Percentiles rank a stretch among this genome's conserved stretches.
Conservation (phyloP, 2,797 vertebrate species). For the Pelobates cultripes region DNA sequence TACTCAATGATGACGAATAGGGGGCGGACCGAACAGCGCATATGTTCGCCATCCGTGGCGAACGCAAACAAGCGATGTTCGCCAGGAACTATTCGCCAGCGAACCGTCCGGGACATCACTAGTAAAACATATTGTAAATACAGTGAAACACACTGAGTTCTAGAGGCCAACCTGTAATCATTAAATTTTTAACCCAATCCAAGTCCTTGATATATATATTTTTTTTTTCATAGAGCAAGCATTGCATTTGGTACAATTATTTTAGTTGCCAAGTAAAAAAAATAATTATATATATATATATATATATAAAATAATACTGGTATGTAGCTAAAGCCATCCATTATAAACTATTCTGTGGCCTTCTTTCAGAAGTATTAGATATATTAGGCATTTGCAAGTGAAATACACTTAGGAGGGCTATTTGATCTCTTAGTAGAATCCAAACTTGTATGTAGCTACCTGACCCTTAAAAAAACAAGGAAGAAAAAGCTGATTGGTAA, state of each 20-base stretch:
- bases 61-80: too few species aligned
- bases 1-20: too few species aligned
- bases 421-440: slow-evolving; percentile 47
- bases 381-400: slow-evolving; percentile 56
- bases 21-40: too few species aligned
- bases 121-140: too few species aligned
- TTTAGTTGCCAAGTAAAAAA: slow-evolving; percentile 6
- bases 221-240: background rate
- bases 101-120: too few species aligned
- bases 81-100: too few species aligned
- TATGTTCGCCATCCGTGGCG: too few species aligned
- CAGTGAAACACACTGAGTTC: too few species aligned
- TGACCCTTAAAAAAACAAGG: slow-evolving; percentile 54
- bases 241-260: slow-evolving; percentile 11
- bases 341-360: slow-evolving; percentile 52
- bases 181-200: background rate
- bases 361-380: slow-evolving; percentile 51
- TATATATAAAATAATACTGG: slow-evolving; percentile 8
- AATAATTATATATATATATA: too few species aligned
- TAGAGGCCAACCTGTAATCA: too few species aligned
- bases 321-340: slow-evolving; percentile 47
- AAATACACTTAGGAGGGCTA: slow-evolving; percentile 12
- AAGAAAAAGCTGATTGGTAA: slow-evolving; percentile 56
- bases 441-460: slow-evolving; percentile 38
- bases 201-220: background rate